Evolutionary conservation across 2,888 invertebrate genomes (phyloP), one percentile per base, ranked within the genome.

Genomic region (Lithosia quadra): DNA sequence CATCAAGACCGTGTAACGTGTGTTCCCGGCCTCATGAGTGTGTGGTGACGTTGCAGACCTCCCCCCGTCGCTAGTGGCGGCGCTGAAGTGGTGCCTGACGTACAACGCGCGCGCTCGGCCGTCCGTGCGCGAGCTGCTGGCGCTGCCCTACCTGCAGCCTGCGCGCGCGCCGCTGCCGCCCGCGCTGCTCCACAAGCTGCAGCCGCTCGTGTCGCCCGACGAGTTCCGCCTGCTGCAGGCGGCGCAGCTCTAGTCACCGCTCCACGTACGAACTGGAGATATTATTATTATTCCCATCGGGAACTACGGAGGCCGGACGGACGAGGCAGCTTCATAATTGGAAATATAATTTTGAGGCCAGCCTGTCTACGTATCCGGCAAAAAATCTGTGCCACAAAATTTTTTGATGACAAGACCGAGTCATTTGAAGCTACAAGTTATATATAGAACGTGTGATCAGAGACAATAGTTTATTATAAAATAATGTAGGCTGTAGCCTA

Each of bases 91-190:
- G 86, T 98, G 98, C 87, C 95, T 98, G 55, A 96, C 96, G 36
- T 96, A 97, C 86, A 96, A 98, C 88, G 96, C 97, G 15, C 96
- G 96, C 83, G 90, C 95, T 57, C 95, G 99, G 63, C 98, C 98
- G 0, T 96, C 96, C 0, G 97, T 98, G 9, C 95, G 96, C 43
- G 96, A 98, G 77, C 95, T 99, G 28, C 95, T 98, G n/a, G 65
- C 84, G 62, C 78, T 92, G 65, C 89, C 88, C 2, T 90, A 95
- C 86, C 73, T 94, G 66, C 89, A 86, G 78, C 83, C 86, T 0
- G 68, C 86, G 24, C 78, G 79, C 2, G 63, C 83, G 36, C 84
- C 90, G 3, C 83, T 88, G 15, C 84, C 88, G 1, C 77, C 63
- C 0, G 63, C 76, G 43, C 80, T 94, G 53, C 83, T 92, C 0